Evolutionary conservation across 1,140 invertebrate genomes (phyloP).

Genomic region (Bombus terrestris): DNA sequence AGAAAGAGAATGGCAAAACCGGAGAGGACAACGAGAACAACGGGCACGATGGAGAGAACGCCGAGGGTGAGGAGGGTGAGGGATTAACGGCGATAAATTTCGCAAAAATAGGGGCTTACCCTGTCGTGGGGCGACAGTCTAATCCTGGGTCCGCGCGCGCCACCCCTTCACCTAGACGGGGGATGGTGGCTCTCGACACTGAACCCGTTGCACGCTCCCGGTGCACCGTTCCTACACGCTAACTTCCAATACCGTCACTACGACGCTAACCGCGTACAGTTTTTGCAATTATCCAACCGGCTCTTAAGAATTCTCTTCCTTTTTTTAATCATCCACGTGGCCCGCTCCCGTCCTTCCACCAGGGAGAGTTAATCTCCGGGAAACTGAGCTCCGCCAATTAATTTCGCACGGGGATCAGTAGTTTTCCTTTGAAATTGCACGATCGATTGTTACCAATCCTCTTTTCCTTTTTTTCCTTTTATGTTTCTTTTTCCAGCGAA

Average conservation of each 20-base stretch:
- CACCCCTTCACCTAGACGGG: slow-evolving; percentile 59
- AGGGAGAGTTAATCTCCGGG: slow-evolving; percentile 24
- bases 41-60: slow-evolving; percentile 42
- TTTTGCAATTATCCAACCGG: slow-evolving; percentile 78
- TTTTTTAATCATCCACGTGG: slow-evolving; percentile 37
- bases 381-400: slow-evolving; percentile 25
- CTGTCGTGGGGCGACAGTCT: slow-evolving; percentile 82
- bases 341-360: not conserved
- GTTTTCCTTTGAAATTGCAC: slow-evolving; percentile 1
- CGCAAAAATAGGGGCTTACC: slow-evolving; percentile 82
- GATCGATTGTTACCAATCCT: slow-evolving; percentile 19
- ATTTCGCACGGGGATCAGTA: slow-evolving; percentile 37
- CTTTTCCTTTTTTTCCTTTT: too few relatives aligned
- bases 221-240: slow-evolving; percentile 45
- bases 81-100: slow-evolving; percentile 84
- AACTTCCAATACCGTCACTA: slow-evolving; percentile 9
- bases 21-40: slow-evolving; percentile 42
- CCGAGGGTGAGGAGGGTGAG: slow-evolving; percentile 65
- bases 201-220: slow-evolving; percentile 50
- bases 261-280: slow-evolving; percentile 53
- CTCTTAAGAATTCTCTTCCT: slow-evolving; percentile 59
- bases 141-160: slow-evolving; percentile 75
- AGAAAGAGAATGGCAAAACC: slow-evolving; percentile 41
- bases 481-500: not conserved
- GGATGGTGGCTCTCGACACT: slow-evolving; percentile 51